Conservation (phyloP, 2,888 invertebrate genomes). For the Mamestra brassicae region DNA sequence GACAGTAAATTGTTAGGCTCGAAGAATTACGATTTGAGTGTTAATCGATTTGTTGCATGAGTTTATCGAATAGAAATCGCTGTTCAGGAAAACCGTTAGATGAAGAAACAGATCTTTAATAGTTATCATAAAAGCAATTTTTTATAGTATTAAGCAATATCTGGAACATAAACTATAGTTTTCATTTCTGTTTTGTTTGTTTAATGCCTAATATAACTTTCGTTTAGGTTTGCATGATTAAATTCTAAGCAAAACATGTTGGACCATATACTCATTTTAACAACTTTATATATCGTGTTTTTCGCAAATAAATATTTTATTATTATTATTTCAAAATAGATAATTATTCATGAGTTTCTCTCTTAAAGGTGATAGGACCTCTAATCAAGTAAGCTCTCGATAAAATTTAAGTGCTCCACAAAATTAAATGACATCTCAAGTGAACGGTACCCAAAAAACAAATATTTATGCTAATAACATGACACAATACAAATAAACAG, state of each 20-base stretch:
- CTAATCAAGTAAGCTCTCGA: not conserved
- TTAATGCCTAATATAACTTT: too few species aligned
- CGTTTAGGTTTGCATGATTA: too few species aligned
- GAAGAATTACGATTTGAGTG: conserved; percentile 46
- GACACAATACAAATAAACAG: conserved; percentile 39
- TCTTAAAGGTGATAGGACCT: not conserved
- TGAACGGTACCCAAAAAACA: conserved; percentile 18
- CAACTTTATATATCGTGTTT: too few species aligned
- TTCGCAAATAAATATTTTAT: too few species aligned
- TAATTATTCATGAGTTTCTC: not conserved
- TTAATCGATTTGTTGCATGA: conserved; percentile 33
- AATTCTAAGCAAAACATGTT: too few species aligned
- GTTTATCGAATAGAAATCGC: conserved; percentile 28
- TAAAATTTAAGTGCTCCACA: not conserved
- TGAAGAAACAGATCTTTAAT: not conserved
- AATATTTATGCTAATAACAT: conserved; percentile 38
- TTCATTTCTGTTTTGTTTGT: too few species aligned
- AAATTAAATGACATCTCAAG: conserved; percentile 2
- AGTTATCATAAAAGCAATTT: not conserved
- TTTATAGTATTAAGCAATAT: too few species aligned
- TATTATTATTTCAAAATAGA: not conserved
- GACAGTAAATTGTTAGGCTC: conserved; percentile 23
- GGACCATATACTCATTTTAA: too few species aligned
- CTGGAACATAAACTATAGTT: too few species aligned
- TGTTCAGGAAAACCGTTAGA: not conserved